phyloP scores from a whole-genome alignment of 2,113 vertebrate genomes.

The Notechis scutatus region DNA sequence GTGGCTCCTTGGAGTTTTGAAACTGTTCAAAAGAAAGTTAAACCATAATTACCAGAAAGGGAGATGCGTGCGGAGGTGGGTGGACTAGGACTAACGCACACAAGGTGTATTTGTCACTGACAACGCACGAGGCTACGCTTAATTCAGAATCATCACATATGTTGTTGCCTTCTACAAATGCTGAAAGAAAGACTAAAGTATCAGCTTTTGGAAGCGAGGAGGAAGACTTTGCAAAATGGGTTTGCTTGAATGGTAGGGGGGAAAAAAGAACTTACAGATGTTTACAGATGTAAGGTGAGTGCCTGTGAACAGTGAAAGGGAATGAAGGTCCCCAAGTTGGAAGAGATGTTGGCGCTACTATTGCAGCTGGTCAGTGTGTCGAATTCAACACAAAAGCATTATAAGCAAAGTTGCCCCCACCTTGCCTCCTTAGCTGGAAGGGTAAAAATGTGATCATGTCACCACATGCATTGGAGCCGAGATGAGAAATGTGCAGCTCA shows the following conservation, averaged over 20 bases:
- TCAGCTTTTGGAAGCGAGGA: slow-evolving; percentile 23
- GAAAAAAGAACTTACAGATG: slow-evolving; percentile 20
- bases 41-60: slow-evolving; percentile 57
- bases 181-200: slow-evolving; percentile 23
- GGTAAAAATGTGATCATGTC: neutral
- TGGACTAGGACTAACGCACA: slow-evolving; percentile 34
- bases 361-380: neutral
- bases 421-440: neutral
- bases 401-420: neutral
- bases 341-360: slow-evolving; percentile 21
- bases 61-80: slow-evolving; percentile 39
- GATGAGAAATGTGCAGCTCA: neutral
- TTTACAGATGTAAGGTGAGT: slow-evolving; percentile 33
- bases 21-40: slow-evolving; percentile 57
- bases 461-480: neutral
- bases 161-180: slow-evolving; percentile 52
- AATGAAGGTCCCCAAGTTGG: slow-evolving; percentile 24
- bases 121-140: slow-evolving; percentile 63
- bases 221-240: slow-evolving; percentile 38
- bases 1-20: slow-evolving; percentile 33
- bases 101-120: slow-evolving; percentile 66
- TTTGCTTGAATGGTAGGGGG: slow-evolving; percentile 35
- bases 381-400: neutral
- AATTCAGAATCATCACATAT: slow-evolving; percentile 67
- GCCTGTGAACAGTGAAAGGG: slow-evolving; percentile 33